Percentiles rank a stretch among this genome's conserved stretches.
phyloP scores from a whole-genome alignment of 2,888 invertebrate genomes.

The Rhingia campestris region DNA sequence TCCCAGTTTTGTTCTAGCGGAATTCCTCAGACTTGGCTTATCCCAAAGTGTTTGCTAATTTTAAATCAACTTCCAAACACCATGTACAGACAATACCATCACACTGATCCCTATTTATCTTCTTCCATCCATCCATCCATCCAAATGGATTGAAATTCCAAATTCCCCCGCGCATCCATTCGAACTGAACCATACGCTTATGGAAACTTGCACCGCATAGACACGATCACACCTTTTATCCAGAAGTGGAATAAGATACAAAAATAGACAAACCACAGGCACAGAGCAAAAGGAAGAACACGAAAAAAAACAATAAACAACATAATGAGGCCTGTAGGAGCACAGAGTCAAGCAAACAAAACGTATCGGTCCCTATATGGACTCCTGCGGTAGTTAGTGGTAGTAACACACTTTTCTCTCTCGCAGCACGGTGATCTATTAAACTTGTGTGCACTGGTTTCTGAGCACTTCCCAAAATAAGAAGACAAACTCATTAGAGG shows the following conservation, averaged over 20 bases:
- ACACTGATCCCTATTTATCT: conserved; percentile 60
- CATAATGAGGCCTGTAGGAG: conserved; percentile 63
- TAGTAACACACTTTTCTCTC: conserved; percentile 59
- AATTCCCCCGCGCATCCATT: conserved; percentile 12
- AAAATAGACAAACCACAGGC: conserved; percentile 22
- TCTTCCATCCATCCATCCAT: conserved; percentile 32
- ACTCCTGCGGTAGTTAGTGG: conserved; percentile 56
- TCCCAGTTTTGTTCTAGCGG: conserved; percentile 37
- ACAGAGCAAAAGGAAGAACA: background rate
- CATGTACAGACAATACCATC: conserved; percentile 51
- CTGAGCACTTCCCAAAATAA: conserved; percentile 51
- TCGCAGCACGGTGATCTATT: conserved; percentile 56
- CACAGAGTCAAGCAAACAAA: conserved; percentile 27
- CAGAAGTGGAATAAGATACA: conserved; percentile 18
- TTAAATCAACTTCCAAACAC: conserved; percentile 66
- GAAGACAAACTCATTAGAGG: conserved; percentile 57
- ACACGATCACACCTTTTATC: conserved; percentile 69
- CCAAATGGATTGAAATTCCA: conserved; percentile 41
- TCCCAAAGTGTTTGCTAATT: conserved; percentile 71
- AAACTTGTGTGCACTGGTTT: conserved; percentile 36
- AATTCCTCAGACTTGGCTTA: conserved; percentile 54
- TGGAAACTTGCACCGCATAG: conserved; percentile 56
- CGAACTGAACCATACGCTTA: conserved; percentile 48
- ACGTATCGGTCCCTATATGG: conserved; percentile 53
- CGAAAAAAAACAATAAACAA: conserved; percentile 49